Evolutionary conservation across 1,140 invertebrate species (phyloP).

Genomic region (Hylaeus volcanicus): DNA sequence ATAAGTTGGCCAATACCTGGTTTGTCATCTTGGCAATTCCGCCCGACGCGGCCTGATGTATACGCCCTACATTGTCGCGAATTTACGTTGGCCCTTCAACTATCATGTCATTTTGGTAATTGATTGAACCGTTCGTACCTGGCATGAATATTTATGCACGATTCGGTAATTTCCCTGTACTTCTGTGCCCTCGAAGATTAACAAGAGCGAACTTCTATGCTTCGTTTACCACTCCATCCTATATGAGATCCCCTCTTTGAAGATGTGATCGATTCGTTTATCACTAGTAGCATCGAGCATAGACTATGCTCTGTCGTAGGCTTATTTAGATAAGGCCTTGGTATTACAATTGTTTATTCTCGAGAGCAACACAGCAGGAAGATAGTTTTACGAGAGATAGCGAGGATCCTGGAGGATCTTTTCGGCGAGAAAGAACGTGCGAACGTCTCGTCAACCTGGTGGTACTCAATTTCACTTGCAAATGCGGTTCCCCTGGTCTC

Average conservation of each 20-base stretch:
- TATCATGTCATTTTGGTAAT: background rate
- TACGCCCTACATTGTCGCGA: constrained; percentile 27
- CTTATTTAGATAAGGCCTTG: no score
- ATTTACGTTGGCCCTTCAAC: constrained; percentile 16
- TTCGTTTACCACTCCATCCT: no score
- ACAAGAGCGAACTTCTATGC: no score
- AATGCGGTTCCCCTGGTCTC: constrained; percentile 59
- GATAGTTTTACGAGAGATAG: background rate
- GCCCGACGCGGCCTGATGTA: constrained; percentile 35
- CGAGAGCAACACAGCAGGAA: no score
- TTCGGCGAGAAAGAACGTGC: constrained; percentile 49
- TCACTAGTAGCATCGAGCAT: no score
- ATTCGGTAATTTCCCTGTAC: no score
- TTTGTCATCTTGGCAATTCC: constrained; percentile 78
- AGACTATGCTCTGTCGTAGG: no score
- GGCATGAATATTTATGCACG: background rate
- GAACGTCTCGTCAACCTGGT: constrained; percentile 68
- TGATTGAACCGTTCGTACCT: constrained; percentile 13
- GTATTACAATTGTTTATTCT: no score
- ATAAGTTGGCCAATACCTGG: constrained; percentile 77
- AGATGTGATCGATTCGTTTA: no score
- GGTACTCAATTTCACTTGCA: constrained; percentile 73
- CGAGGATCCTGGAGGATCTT: background rate
- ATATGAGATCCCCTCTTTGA: no score
- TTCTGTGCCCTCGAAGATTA: no score